These are phyloP conservation scores for Tragulus kanchil DNA, from an alignment of 2,113 vertebrate genomes.

Conservation along the genomic window DNA sequence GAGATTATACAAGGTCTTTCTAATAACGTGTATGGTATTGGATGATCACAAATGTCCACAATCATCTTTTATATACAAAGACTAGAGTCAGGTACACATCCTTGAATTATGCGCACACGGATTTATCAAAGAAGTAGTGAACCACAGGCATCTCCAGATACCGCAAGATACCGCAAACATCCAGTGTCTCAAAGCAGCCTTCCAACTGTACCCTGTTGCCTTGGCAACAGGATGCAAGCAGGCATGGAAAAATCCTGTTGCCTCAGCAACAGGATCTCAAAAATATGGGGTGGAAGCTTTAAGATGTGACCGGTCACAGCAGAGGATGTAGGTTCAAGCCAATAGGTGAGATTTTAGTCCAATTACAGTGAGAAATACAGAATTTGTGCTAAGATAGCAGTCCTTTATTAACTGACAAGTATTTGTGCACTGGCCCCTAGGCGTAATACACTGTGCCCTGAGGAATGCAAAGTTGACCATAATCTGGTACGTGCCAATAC, in stretches of 20 bases:
- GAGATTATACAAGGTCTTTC: neutral
- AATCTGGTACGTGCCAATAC: neutral
- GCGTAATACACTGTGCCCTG: neutral
- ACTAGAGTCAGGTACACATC: neutral
- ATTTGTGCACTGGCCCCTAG: neutral
- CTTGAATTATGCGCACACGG: neutral
- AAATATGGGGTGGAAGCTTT: neutral
- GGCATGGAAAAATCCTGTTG: conserved; percentile 74
- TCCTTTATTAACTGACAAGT: conserved; percentile 9
- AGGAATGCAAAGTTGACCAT: neutral
- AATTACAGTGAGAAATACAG: neutral
- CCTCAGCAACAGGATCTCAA: conserved; percentile 66
- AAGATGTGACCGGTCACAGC: neutral
- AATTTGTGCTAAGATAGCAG: neutral
- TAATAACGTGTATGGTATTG: neutral
- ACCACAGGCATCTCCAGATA: conserved; percentile 35
- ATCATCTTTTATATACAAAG: neutral
- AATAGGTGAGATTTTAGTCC: neutral
- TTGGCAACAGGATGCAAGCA: conserved; percentile 70
- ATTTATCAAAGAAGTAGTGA: conserved; percentile 57
- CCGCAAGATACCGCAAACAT: conserved; percentile 10
- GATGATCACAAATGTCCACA: neutral
- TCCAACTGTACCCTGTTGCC: conserved; percentile 65
- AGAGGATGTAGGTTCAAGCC: conserved; percentile 47
- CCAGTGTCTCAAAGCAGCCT: conserved; percentile 28